A percentile compares a stretch with the other conserved stretches of the same genome.
These are phyloP conservation scores for Phasia obesa DNA, from an alignment of 2,888 invertebrate genomes.

Conservation along the genomic window DNA sequence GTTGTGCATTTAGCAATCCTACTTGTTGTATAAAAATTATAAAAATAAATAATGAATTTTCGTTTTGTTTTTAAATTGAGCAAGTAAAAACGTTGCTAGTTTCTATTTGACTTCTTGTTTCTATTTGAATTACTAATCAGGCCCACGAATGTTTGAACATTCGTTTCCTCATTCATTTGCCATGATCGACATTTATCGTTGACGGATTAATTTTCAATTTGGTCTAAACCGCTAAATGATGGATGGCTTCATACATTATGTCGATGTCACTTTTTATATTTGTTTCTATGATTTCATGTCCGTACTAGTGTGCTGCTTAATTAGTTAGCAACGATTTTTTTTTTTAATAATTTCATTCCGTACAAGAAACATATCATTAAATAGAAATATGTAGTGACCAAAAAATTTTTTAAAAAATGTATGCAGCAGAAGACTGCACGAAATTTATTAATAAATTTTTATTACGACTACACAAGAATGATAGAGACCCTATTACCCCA, in stretches of 20 bases:
- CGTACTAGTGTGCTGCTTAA: neutral
- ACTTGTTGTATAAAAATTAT: no score
- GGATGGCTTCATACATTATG: slow-evolving; percentile 74
- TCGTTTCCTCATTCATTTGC: slow-evolving; percentile 46
- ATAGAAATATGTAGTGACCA: no score
- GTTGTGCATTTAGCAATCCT: neutral
- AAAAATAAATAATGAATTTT: slow-evolving; percentile 34
- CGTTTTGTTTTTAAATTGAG: slow-evolving; percentile 19
- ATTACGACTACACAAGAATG: no score
- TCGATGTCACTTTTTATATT: slow-evolving; percentile 6
- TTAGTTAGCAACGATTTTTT: neutral
- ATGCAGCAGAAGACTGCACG: no score
- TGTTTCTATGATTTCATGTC: neutral
- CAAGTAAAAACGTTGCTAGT: slow-evolving; percentile 11
- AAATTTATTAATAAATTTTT: no score
- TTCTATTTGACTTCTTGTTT: slow-evolving; percentile 34
- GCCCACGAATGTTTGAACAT: slow-evolving; percentile 5
- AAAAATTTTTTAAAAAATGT: no score
- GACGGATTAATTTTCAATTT: slow-evolving; percentile 80
- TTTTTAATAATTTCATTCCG: neutral
- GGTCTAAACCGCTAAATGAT: slow-evolving; percentile 78
- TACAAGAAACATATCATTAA: no score
- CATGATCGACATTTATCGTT: slow-evolving; percentile 72
- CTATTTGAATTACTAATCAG: slow-evolving; percentile 38
- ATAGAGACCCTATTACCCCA: no score